phyloP scores from a whole-genome alignment of 2,797 vertebrate species.

The Gallinago nigripennis region DNA sequence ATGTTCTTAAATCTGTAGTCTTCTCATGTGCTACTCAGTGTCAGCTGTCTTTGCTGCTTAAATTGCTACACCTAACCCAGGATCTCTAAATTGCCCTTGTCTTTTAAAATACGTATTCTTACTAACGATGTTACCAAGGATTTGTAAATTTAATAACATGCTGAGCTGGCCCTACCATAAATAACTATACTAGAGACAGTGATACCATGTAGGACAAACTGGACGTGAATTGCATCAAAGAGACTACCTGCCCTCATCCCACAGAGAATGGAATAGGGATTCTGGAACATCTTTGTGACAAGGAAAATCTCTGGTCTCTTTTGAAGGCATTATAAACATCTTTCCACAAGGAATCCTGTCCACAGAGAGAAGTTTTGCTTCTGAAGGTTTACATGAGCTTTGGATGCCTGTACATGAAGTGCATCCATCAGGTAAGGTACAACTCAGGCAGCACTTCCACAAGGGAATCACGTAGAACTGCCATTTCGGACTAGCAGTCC shows the following conservation, averaged over 20 bases:
- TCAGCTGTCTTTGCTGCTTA: neutral
- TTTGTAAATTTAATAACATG: neutral
- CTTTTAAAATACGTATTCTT: conserved; percentile 2
- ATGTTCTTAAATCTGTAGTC: neutral
- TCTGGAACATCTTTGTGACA: neutral
- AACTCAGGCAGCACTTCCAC: neutral
- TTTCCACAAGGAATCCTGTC: neutral
- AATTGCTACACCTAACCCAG: neutral
- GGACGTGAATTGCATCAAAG: neutral
- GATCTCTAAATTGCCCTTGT: neutral
- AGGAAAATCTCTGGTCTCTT: neutral
- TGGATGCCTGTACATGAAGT: neutral
- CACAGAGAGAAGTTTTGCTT: neutral
- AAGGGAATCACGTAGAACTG: neutral
- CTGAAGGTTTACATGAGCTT: neutral
- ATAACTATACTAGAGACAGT: neutral
- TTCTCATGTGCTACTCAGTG: neutral
- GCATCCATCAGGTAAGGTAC: neutral
- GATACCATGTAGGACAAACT: neutral
- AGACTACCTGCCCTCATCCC: neutral
- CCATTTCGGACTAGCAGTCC: neutral
- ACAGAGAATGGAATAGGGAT: neutral
- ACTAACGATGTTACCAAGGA: neutral
- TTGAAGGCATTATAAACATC: neutral
- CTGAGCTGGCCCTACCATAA: neutral